Evolutionary conservation across 2,113 vertebrate genomes (phyloP).

Genomic region (Sceloporus tristichus): DNA sequence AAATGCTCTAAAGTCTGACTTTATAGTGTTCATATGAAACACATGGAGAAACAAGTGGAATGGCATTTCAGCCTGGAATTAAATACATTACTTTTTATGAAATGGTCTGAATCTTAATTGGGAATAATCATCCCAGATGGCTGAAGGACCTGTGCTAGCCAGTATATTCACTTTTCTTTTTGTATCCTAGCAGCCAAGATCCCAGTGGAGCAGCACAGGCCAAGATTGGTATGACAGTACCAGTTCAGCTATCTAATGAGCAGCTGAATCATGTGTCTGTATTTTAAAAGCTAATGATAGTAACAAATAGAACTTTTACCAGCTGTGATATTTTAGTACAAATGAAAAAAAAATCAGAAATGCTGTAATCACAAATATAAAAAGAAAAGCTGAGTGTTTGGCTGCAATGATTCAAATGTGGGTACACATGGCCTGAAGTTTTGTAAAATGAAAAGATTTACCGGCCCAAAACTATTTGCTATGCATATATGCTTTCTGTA

Average conservation of each 20-base stretch:
- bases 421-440: background rate
- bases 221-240: background rate
- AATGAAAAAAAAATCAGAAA: background rate
- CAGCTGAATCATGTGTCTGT: slow-evolving; percentile 10
- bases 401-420: background rate
- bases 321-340: background rate
- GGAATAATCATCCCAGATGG: slow-evolving; percentile 49
- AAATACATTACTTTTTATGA: background rate
- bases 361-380: background rate
- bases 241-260: slow-evolving; percentile 21
- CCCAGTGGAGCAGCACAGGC: slow-evolving; percentile 8
- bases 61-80: background rate
- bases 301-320: background rate
- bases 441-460: background rate
- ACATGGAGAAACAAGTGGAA: background rate
- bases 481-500: background rate
- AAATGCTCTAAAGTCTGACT: background rate
- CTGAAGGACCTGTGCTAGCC: background rate
- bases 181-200: slow-evolving; percentile 38
- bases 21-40: background rate
- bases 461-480: background rate
- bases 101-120: background rate
- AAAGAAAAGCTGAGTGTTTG: background rate
- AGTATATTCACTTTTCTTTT: slow-evolving; percentile 14
- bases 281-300: slow-evolving; percentile 13